phyloP scores from a whole-genome alignment of 2,113 vertebrate genomes.

The Salvelinus fontinalis region DNA sequence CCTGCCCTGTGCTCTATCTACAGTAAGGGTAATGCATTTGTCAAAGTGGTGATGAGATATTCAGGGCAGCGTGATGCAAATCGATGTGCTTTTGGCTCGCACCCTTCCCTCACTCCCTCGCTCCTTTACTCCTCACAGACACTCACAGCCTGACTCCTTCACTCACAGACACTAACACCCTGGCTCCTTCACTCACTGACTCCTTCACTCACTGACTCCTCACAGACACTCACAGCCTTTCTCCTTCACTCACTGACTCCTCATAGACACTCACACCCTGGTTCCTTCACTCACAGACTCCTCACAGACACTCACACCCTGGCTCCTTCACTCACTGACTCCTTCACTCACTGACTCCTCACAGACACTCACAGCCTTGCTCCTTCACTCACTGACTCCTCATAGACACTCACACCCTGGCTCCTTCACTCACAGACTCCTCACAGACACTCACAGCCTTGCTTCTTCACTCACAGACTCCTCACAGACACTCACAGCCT shows the following conservation, averaged over 20 bases:
- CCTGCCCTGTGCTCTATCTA: conserved; percentile 9
- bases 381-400: no score
- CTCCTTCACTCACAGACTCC: neutral
- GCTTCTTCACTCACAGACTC: no score
- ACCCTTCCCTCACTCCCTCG: neutral
- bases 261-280: no score
- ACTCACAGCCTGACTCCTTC: no score
- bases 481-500: no score
- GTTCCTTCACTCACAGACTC: neutral
- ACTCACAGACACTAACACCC: neutral
- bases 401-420: no score
- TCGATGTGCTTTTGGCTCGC: conserved; percentile 53
- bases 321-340: neutral
- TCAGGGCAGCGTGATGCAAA: conserved; percentile 30
- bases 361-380: no score
- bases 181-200: neutral
- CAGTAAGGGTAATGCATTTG: conserved; percentile 49
- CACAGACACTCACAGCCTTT: no score
- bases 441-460: neutral
- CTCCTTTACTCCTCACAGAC: neutral
- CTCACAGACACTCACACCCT: no score
- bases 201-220: neutral
- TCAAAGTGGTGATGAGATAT: conserved; percentile 36
- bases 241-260: no score
- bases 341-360: neutral